phyloP scores from a whole-genome alignment of 2,797 vertebrate species.

The Adrianichthys oophorus region DNA sequence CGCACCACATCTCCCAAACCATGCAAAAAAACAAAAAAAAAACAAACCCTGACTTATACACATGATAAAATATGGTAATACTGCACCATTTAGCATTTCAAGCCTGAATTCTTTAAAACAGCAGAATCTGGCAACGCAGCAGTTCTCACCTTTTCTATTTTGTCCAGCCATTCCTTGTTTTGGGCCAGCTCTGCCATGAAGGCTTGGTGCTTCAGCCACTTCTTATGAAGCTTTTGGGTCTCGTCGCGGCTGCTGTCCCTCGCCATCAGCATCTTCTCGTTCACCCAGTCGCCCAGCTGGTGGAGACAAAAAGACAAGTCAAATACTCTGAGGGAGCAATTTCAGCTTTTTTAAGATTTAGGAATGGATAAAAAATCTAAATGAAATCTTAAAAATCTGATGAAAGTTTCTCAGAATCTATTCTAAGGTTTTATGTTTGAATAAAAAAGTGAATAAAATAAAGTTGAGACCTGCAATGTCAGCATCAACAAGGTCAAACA shows the following conservation, averaged over 20 bases:
- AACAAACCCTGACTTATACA: too few relatives aligned
- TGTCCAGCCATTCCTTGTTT: slow-evolving; percentile 92
- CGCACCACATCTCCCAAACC: too few relatives aligned
- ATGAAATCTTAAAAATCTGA: too few relatives aligned
- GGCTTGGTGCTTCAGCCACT: slow-evolving; percentile 92
- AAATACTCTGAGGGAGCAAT: not conserved
- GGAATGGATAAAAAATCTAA: too few relatives aligned
- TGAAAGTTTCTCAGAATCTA: too few relatives aligned
- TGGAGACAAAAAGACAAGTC: not conserved
- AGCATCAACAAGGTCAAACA: slow-evolving; percentile 54
- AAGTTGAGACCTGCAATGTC: not conserved
- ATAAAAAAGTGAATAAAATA: too few relatives aligned
- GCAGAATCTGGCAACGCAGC: not conserved
- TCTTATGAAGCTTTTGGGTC: slow-evolving; percentile 86
- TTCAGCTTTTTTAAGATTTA: too few relatives aligned
- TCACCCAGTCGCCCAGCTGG: slow-evolving; percentile 85
- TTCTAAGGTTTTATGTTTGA: too few relatives aligned
- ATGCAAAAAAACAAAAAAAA: too few relatives aligned
- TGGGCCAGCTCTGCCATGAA: slow-evolving; percentile 91
- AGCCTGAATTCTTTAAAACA: not conserved
- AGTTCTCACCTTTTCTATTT: slow-evolving; percentile 87
- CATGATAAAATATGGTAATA: too few relatives aligned
- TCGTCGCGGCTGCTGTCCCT: slow-evolving; percentile 84
- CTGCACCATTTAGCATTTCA: too few relatives aligned
- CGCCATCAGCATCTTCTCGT: slow-evolving; percentile 89